A percentile compares a stretch with the other conserved stretches of the same genome.
Conservation (phyloP, 2,888 invertebrate genomes). For the Taphrorychus bicolor region DNA sequence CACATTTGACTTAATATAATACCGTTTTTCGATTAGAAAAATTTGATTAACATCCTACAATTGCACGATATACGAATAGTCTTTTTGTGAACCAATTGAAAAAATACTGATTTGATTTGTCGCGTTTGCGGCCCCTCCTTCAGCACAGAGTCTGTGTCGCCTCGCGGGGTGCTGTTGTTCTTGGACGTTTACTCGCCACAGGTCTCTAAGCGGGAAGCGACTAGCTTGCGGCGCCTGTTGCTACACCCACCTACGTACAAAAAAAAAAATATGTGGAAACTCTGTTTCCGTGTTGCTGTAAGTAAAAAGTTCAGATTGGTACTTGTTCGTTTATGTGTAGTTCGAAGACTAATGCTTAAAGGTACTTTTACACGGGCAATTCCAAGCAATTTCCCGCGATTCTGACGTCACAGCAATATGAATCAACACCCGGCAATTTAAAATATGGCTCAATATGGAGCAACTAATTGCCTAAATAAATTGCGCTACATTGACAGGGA, state of each 20-base stretch:
- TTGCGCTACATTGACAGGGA: too few species aligned
- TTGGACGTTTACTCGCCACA: neutral
- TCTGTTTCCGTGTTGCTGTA: neutral
- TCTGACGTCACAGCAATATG: too few species aligned
- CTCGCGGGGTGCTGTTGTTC: neutral
- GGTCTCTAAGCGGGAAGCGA: neutral
- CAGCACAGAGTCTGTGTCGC: neutral
- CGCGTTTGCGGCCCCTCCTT: neutral
- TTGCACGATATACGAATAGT: neutral
- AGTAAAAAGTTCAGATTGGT: too few species aligned
- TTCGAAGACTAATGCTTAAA: too few species aligned
- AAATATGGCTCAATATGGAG: too few species aligned
- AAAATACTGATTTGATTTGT: slow-evolving; percentile 37
- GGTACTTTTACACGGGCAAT: too few species aligned
- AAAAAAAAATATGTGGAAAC: neutral
- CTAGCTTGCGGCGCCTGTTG: slow-evolving; percentile 1
- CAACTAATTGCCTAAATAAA: too few species aligned
- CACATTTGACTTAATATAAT: neutral
- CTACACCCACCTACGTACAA: slow-evolving; percentile 4
- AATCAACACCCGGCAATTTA: too few species aligned
- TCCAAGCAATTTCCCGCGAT: too few species aligned
- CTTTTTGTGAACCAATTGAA: slow-evolving; percentile 5
- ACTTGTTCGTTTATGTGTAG: too few species aligned
- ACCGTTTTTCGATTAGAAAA: neutral
- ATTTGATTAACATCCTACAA: neutral